phyloP scores from a whole-genome alignment of 2,113 vertebrate species.

The Natator depressus region DNA sequence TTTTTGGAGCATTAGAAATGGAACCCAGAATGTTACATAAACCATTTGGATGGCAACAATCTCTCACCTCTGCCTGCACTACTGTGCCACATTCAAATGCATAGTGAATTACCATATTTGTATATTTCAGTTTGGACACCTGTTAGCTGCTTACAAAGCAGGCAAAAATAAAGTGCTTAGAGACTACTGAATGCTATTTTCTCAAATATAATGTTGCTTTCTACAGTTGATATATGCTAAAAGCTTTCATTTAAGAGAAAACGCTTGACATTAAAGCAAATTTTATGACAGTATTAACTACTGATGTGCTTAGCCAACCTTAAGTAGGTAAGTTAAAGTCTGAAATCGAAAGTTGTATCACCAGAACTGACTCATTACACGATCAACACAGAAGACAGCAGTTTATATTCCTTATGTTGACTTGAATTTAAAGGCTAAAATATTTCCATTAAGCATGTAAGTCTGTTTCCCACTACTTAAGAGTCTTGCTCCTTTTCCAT shows the following conservation, averaged over 20 bases:
- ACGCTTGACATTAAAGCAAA: conserved; percentile 49
- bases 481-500: conserved; percentile 48
- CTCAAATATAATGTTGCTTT: conserved; percentile 47
- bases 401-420: conserved; percentile 23
- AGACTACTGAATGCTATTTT: conserved; percentile 53
- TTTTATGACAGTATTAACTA: conserved; percentile 29
- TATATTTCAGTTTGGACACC: conserved; percentile 24
- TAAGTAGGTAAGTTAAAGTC: neutral
- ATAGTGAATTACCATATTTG: neutral
- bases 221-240: conserved; percentile 39
- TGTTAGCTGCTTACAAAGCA: conserved; percentile 59
- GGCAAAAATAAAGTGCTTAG: conserved; percentile 62
- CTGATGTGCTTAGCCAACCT: conserved; percentile 15
- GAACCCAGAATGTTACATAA: neutral
- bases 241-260: conserved; percentile 36
- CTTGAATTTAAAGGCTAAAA: neutral
- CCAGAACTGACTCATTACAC: neutral
- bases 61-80: neutral
- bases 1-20: neutral
- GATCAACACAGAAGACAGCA: neutral
- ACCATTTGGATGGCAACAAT: neutral
- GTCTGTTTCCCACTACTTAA: conserved; percentile 52
- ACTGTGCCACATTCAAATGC: neutral
- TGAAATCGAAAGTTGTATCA: conserved; percentile 13
- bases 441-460: conserved; percentile 22